A percentile compares a stretch with the other conserved stretches of the same genome.
These are phyloP conservation scores for Calephelis virginiensis DNA, from an alignment of 1,140 invertebrate species.

Conservation along the genomic window DNA sequence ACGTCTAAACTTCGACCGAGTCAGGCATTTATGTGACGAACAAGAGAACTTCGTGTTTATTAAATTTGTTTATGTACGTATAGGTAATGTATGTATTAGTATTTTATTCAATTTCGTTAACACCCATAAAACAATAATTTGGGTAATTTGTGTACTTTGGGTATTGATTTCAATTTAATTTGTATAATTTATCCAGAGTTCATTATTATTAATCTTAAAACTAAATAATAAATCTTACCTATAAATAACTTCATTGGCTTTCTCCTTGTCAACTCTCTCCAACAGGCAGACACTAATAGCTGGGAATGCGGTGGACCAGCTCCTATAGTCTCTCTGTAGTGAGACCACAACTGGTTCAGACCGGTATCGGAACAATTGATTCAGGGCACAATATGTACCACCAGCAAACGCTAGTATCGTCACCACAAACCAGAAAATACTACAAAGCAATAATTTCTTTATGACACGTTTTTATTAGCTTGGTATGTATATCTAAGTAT, in stretches of 20 bases:
- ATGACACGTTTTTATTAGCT: too few relatives aligned
- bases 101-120: too few relatives aligned
- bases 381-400: constrained; percentile 54
- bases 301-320: constrained; percentile 80
- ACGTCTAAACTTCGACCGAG: too few relatives aligned
- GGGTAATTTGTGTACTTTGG: background rate
- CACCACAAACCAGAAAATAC: constrained; percentile 60
- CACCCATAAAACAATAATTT: too few relatives aligned
- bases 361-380: constrained; percentile 69
- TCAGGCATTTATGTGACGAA: too few relatives aligned
- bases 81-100: too few relatives aligned
- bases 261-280: constrained; percentile 59
- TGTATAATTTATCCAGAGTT: too few relatives aligned
- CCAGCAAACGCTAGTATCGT: constrained; percentile 47
- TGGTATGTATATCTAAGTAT: too few relatives aligned
- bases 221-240: constrained; percentile 34
- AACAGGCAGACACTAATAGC: constrained; percentile 79
- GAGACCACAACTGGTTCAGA: constrained; percentile 81
- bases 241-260: constrained; percentile 45
- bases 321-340: constrained; percentile 79
- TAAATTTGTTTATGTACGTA: too few relatives aligned
- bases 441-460: constrained; percentile 25
- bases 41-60: too few relatives aligned
- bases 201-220: too few relatives aligned
- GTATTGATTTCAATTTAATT: too few relatives aligned